Base-by-base conservation (phyloP, 2,888 invertebrate genomes). In the Drosophila trichaetosa region DNA sequence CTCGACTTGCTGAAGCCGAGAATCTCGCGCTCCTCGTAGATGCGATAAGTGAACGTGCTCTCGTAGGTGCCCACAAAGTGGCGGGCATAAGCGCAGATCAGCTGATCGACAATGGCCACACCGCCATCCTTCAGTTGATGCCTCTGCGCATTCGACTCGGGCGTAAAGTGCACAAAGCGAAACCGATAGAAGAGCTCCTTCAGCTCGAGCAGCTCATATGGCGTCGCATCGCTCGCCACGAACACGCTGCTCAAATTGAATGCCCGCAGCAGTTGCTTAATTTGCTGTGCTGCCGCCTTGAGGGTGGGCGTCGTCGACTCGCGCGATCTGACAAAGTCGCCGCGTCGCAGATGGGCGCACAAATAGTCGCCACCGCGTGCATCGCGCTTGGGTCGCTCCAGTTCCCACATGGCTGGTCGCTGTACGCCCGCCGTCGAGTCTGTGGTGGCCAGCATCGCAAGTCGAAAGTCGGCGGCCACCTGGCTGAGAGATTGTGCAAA, bases 11-110 rank as follows among this genome's bases (percentile, higher is more conserved):
- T 94, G 92, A 98, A 98, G 1, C 98, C 98, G 51, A 99, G 92
- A 72, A 99, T 98, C 94, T 99, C 99, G 33, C 99, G 94, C 91
- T 99, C 99, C 92, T 99, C 99, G 93, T 99, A 98, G 80, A 99
- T 99, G 66, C 99, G 95, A 92, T 97, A 99, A 0, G 99, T 96
- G 93, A 99, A 99, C 0, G 99, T 99, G 70, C 99, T 99, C 84
- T 98, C 98, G 91, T 96, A 95, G 0, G 98, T 98, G 13, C 99
- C 99, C 46, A 98, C 95, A 91, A 99, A 99, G 91, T 95, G 96
- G 52, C 95, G 95, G 0, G 98, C 96, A 93, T 96, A 96, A 0
- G 99, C 96, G 93, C 98, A 98, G 81, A 99, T 97, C 87, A 99
- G 97, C 94, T 99, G 99, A 91, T 99, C 99, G 58, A 99, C 95